Evolutionary conservation across 2,113 vertebrate species (phyloP), one percentile per base, ranked within the genome.

Genomic region (Aviceda subcristata): DNA sequence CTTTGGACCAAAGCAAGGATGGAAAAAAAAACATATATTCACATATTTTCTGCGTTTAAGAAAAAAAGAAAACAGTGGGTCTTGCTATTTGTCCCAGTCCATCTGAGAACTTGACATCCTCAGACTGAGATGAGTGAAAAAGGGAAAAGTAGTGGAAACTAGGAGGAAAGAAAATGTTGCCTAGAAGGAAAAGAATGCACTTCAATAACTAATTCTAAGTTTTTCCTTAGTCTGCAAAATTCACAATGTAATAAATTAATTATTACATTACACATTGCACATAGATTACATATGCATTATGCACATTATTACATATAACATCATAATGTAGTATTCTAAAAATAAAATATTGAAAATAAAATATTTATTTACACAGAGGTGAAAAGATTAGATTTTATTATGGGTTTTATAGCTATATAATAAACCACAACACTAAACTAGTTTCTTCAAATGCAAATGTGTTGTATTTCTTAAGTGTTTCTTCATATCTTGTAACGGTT

Each of bases 251-350:
- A 38, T 50, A 36, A 66, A n/a, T 45, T 59, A 63, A 76, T 74
- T 34, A 21, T 55, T 36, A 19, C 20, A 15, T 23, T 26, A 23
- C 8, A 39, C 2, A 15, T 79, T 48, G 17, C 11, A 41, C 0
- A 1, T 39, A 55, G 6, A 7, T 86, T 48, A 29, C 0, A 0
- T 43, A 59, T 29, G 19, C 8, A 11, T 41, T 56, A 11, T 2
- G 0, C 46, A 17, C 6, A 13, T 46, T 36, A 24, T 43, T 63
- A 13, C 3, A 29, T 53, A 27, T 23, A 59, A 24, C 26, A 17
- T 41, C 12, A 51, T 21, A 48, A 57, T 8, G 5, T 24, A 43
- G 48, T 74, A 16, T 57, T 71, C n/a, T 36, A 50, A 48, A 39
- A 55, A 57, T 9, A 86, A 87, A 86, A 72, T 24, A 34, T 6